Base-by-base conservation (phyloP, 2,797 vertebrate genomes). In the Crenuchus spilurus region DNA sequence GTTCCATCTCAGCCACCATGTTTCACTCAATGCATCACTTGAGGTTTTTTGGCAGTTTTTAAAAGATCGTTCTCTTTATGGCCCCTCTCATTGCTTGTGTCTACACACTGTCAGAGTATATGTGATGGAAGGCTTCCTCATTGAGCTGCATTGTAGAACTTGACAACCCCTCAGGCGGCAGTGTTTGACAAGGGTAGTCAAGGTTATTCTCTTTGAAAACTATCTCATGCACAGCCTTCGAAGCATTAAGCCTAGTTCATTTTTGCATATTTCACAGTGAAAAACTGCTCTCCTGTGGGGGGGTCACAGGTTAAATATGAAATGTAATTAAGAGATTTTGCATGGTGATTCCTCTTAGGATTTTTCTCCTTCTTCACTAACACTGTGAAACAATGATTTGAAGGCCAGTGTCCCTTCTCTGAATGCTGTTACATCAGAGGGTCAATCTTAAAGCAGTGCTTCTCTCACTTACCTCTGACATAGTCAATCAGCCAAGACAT, bases 101-200 rank as follows among this genome's bases (percentile, higher is more conserved):
- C 37, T 49, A 42, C 11, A 2, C 1, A 6, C 61, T 41, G 55
- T 35, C 24, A 52, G 20, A 54, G 51, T 60, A 31, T 39, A 51
- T 18, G 39, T 37, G 55, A 75, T 31, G n/a, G 55, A 22, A 44
- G 8, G 3, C 7, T 74, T 66, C 31, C 24, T 31, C 28, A 0
- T 22, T 41, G 31, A 4, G 16, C 14, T 20, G 24, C 49, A 51
- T 61, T 33, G 31, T 49, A 9, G 33, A 68, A 61, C 42, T 44
- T 62, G 64, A 58, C 44, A 62, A 39, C 24, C 26, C 55, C 35
- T 31, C 11, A n/a, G 57, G 55, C 73, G 14, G 35, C 48, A 13
- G 31, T 31, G 35, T 6, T 48, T 62, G 73, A 57, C 73, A 75
- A 62, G 35, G 37, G n/a, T 42, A 62, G 44, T 61, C 73, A 69